phyloP scores from a whole-genome alignment of 2,888 invertebrate species.

The Athalia circularis region DNA sequence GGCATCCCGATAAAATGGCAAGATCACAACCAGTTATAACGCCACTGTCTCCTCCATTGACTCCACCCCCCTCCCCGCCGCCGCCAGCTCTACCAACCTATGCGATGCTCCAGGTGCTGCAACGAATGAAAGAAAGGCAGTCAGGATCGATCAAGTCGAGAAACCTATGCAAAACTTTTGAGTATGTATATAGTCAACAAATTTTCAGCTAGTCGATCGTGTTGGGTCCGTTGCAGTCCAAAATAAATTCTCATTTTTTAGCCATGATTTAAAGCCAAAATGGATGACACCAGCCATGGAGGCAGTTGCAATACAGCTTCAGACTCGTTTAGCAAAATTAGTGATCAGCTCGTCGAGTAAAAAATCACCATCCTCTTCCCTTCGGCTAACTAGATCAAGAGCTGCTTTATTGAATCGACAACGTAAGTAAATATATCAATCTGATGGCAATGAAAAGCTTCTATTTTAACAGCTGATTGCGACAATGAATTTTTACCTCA shows the following conservation, averaged over 20 bases:
- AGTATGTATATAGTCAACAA: slow-evolving; percentile 60
- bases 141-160: slow-evolving; percentile 62
- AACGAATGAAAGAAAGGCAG: slow-evolving; percentile 78
- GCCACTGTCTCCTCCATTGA: slow-evolving; percentile 61
- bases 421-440: slow-evolving; percentile 58
- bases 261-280: slow-evolving; percentile 64
- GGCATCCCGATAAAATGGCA: slow-evolving; percentile 74
- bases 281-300: slow-evolving; percentile 72
- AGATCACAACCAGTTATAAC: slow-evolving; percentile 66
- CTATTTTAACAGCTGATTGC: background rate
- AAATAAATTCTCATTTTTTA: slow-evolving; percentile 33
- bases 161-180: slow-evolving; percentile 59
- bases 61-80: slow-evolving; percentile 63
- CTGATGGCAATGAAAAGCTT: background rate
- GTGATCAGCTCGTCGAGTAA: slow-evolving; percentile 44
- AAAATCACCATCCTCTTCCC: slow-evolving; percentile 48
- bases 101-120: slow-evolving; percentile 83
- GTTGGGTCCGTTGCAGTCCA: background rate
- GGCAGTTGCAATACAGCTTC: slow-evolving; percentile 63
- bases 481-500: background rate
- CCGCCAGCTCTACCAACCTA: slow-evolving; percentile 77
- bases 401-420: slow-evolving; percentile 61
- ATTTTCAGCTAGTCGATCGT: background rate
- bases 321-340: slow-evolving; percentile 56
- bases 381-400: slow-evolving; percentile 66